Evolutionary conservation across 1,140 invertebrate species (phyloP).

Genomic region (Drosophila orena): DNA sequence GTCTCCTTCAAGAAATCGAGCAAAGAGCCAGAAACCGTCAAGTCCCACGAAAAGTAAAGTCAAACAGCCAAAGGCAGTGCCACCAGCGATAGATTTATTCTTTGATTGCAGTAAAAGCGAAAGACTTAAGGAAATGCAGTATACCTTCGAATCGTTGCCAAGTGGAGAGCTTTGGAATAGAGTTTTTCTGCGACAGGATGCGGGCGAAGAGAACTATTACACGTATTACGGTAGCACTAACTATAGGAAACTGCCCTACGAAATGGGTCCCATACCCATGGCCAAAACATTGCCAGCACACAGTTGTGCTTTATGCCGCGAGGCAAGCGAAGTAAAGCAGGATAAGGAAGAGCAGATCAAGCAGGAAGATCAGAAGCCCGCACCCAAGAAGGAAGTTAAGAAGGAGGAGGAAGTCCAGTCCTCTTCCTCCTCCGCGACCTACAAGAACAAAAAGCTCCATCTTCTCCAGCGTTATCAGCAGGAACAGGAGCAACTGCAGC

Average conservation of each 20-base stretch:
- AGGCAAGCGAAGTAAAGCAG: slow-evolving; percentile 3
- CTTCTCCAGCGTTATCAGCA: slow-evolving; percentile 76
- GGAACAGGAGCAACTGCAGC: slow-evolving; percentile 64
- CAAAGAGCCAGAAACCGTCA: slow-evolving; percentile 26
- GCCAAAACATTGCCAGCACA: slow-evolving; percentile 67
- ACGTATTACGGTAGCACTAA: slow-evolving; percentile 80
- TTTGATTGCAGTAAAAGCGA: slow-evolving; percentile 72
- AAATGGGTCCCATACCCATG: slow-evolving; percentile 88
- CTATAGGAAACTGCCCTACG: slow-evolving; percentile 91
- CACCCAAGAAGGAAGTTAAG: slow-evolving; percentile 38
- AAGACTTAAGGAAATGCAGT: slow-evolving; percentile 87
- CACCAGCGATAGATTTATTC: slow-evolving; percentile 38
- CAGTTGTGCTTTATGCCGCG: slow-evolving; percentile 76
- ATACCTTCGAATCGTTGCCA: slow-evolving; percentile 91
- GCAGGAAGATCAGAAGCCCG: slow-evolving; percentile 15
- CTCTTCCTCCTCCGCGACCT: slow-evolving; percentile 44
- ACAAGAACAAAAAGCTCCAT: slow-evolving; percentile 78
- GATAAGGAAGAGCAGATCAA: slow-evolving; percentile 12
- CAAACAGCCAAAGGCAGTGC: slow-evolving; percentile 11
- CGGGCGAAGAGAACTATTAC: slow-evolving; percentile 87
- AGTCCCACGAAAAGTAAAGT: slow-evolving; percentile 21
- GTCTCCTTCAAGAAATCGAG: background rate
- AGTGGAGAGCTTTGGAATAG: slow-evolving; percentile 91
- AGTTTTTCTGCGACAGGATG: slow-evolving; percentile 91
- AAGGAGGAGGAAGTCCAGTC: slow-evolving; percentile 32